phyloP scores from a whole-genome alignment of 1,140 invertebrate genomes.

The Trichonephila inaurata region DNA sequence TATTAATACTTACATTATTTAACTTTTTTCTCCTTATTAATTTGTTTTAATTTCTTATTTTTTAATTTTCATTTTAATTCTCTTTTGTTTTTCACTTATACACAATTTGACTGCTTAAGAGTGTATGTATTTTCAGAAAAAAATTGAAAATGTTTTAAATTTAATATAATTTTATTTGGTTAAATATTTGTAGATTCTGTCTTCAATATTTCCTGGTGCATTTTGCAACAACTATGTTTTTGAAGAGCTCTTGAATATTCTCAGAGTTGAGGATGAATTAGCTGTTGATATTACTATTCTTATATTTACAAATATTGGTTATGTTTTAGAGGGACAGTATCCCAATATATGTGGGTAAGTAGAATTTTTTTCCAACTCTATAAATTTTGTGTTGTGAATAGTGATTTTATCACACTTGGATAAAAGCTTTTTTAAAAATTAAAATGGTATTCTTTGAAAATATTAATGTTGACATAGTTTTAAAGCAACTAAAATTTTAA shows the following conservation, averaged over 20 bases:
- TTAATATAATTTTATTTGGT: neutral
- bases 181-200: constrained; percentile 84
- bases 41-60: too few species aligned
- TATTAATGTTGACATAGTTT: too few species aligned
- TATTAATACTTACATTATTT: too few species aligned
- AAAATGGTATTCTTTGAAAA: too few species aligned
- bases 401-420: too few species aligned
- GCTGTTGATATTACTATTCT: constrained; percentile 86
- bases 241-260: constrained; percentile 74
- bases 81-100: neutral
- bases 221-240: constrained; percentile 92
- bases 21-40: neutral
- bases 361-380: neutral
- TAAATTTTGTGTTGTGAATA: neutral
- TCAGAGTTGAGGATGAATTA: constrained; percentile 86
- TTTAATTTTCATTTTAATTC: too few species aligned
- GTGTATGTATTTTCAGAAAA: constrained; percentile 75
- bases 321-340: constrained; percentile 72
- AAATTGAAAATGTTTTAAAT: too few species aligned
- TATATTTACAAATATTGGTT: constrained; percentile 82
- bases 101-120: neutral
- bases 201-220: constrained; percentile 94
- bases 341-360: constrained; percentile 76
- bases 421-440: too few species aligned
- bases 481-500: too few species aligned